Percentiles rank a stretch among this genome's conserved stretches.
These are phyloP conservation scores for Neria commutata DNA, from an alignment of 2,888 invertebrate genomes.

Conservation along the genomic window DNA sequence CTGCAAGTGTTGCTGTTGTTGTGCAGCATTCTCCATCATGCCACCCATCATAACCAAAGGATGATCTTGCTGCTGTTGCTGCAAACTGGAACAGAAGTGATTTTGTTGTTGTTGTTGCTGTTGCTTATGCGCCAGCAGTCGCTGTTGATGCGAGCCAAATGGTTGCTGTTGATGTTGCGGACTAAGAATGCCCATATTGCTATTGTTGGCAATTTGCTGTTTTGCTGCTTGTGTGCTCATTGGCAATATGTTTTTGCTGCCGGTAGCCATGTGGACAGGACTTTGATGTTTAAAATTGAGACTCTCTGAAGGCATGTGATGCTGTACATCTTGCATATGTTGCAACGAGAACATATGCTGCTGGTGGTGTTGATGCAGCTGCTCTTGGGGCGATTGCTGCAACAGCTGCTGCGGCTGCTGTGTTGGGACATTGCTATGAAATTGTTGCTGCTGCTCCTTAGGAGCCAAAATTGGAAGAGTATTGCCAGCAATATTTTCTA, in stretches of 20 bases:
- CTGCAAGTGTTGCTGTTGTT: constrained; percentile 36
- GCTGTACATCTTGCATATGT: constrained; percentile 28
- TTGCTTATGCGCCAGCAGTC: constrained; percentile 19
- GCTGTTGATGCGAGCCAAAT: neutral
- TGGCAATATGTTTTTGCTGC: constrained; percentile 12
- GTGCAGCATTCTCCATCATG: constrained; percentile 49
- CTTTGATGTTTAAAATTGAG: constrained; percentile 19
- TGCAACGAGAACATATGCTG: constrained; percentile 26
- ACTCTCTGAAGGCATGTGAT: constrained; percentile 14
- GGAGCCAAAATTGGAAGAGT: constrained; percentile 30
- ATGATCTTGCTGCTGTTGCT: constrained; percentile 35
- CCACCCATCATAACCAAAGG: constrained; percentile 55
- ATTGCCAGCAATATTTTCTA: constrained; percentile 30
- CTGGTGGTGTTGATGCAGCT: constrained; percentile 25
- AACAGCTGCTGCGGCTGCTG: constrained; percentile 25
- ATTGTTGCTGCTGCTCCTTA: constrained; percentile 27
- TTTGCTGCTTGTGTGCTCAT: neutral
- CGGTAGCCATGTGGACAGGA: neutral
- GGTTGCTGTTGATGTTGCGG: constrained; percentile 29
- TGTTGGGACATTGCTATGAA: constrained; percentile 11
- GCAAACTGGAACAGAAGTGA: constrained; percentile 39
- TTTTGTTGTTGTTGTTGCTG: constrained; percentile 42
- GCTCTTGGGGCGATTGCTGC: constrained; percentile 27
- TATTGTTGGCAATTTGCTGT: constrained; percentile 11
- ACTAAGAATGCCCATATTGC: constrained; percentile 15